Base-by-base conservation (phyloP, 2,797 vertebrate species). In the Orestias chungarensis region DNA sequence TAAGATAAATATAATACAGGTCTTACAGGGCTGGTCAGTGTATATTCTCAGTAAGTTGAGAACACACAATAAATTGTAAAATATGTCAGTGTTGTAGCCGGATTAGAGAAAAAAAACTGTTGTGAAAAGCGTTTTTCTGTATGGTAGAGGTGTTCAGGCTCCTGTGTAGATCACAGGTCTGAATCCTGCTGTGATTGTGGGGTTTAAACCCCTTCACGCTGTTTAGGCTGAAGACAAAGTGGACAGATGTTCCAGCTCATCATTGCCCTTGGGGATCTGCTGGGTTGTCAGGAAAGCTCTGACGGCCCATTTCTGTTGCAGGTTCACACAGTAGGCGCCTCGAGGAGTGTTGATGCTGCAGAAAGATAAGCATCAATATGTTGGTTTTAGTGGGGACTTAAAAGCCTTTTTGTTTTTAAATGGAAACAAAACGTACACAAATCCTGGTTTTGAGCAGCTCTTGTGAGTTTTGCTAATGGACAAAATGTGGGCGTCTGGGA, bases 311-410 rank as follows among this genome's bases (percentile, higher is more conserved):
- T 4, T 8, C 40, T 0, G 2, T 2, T 3, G 18, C 38, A 66
- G 66, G 5, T 70, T 65, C 62, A 68, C 50, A 2, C 81, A 86
- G n/a, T 70, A 35, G 23, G 0, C n/a, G 18, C 78, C 62, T 23
- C 0, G 38, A 4, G 20, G 49, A 20, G 84, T 73, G 3, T 2
- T 4, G 1, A 79, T 6, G 46, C 81, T 79, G 71, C 42, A 52
- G n/a, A 49, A 38, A 66, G 0, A 75, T 23, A 2, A 12, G 6
- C 0, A 40, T 27, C 0, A 43, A 40, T 33, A 10, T 1, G 9
- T 23, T 68, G 27, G 15, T 38, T 35, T 0, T n/a, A 50, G 27
- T 55, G 42, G 29, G 20, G 3, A 38, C 11, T 44, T 0, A 47
- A 1, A 33, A 25, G n/a, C 15, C 0, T 3, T 29, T 0, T 11